Evolutionary conservation across 2,113 vertebrate species (phyloP), one percentile per base, ranked within the genome.

Genomic region (Scolopax mira): DNA sequence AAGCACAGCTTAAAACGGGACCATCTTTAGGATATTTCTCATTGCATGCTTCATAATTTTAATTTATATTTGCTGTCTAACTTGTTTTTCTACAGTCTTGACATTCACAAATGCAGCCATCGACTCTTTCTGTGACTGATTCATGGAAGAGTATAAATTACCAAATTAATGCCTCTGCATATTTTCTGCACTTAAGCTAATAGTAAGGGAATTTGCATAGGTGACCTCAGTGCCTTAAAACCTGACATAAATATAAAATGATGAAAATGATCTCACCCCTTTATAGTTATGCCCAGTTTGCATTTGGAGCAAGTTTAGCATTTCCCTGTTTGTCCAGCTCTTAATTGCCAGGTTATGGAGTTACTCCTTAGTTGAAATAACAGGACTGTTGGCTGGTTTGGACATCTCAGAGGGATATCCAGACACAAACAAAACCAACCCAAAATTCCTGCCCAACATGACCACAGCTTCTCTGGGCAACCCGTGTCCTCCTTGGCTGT

Each of bases 231-330:
- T 22, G 83, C 64, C 39, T 94, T 78, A 57, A 92, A 90, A 54
- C 48, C 18, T 78, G 60, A 22, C n/a, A 46, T 37, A 90, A 90
- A 90, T 64, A 74, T 23, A 28, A 80, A 86, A 1, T 2, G 10
- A 60, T 28, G 17, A 31, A 66, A 81, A 79, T 83, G 0, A 66
- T 52, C 48, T 90, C 35, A 86, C 11, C 69, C 64, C 17, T 52
- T 44, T 61, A 24, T 2, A 28, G 22, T 11, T 21, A 10, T 2
- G 13, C 48, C 39, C 27, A 14, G 0, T 64, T 85, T 0, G 0
- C 25, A 13, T 0, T n/a, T 61, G n/a, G 44, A 75, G 6, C 2
- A 7, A 33, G 52, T 33, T 55, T 79, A 35, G 12, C 13, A 27
- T 60, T 46, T 23, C 75, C 79, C 7, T 10, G 3, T 46, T 41